Base-by-base conservation (phyloP, 2,113 vertebrate species). In the Callipepla californica region DNA sequence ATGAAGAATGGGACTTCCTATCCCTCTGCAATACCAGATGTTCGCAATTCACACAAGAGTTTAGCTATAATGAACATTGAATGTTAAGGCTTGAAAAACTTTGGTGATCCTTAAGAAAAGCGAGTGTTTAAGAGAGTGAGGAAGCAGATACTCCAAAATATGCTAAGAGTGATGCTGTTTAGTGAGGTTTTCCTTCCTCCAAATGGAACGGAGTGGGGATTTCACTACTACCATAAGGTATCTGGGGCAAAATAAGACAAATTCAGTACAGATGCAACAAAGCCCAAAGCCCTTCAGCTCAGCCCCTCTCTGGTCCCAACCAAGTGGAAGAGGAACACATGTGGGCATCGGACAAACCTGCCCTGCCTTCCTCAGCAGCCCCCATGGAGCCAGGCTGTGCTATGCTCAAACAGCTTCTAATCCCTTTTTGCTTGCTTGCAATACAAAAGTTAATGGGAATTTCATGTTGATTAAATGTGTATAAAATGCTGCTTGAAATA, bases 21-120 rank as follows among this genome's bases (percentile, higher is more conserved):
- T 25, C 67, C 87, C 45, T 55, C 38, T 40, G 65, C 47, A 22
- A 6, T 81, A 74, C 73, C 83, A 95, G 77, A 61, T 78, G 77
- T 89, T 61, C 72, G 80, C 34, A 92, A 74, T 67, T 55, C 78
- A 80, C 85, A 40, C 28, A 80, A 85, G 81, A 80, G 61, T 70
- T 86, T 6, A 28, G 57, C 79, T 91, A 6, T 48, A 80, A 91
- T 0, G 7, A 88, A 75, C 45, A 34, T 51, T 77, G 79, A 55
- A 65, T 92, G 85, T 48, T 40, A 74, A 92, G 38, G 28, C 59
- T 74, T 77, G 68, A 51, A 89, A 94, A 74, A 22, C 38, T 73
- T 68, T 81, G 15, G 59, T 65, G 73, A 83, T 78, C 57, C 58
- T 65, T 32, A 57, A 76, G 40, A 65, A 86, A 95, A 90, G 84